These are phyloP conservation scores for Typhlichthys eigenmanni DNA, from an alignment of 2,797 vertebrate species.

Conservation along the genomic window DNA sequence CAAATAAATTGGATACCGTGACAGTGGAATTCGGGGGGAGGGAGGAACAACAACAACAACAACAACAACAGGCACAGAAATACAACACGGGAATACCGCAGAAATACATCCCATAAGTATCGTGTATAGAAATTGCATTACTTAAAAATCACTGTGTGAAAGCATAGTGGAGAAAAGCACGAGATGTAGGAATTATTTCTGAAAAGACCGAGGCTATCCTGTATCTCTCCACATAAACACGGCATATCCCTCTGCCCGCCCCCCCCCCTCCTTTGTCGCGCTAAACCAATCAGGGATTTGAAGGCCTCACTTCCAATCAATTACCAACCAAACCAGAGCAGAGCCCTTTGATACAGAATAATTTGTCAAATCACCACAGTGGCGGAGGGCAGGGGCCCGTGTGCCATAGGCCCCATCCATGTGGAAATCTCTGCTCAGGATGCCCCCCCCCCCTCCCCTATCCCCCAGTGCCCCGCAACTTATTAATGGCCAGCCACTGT, in stretches of 20 bases:
- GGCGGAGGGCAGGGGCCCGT: slow-evolving; percentile 72
- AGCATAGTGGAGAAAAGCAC: slow-evolving; percentile 22
- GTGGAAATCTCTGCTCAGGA: slow-evolving; percentile 75
- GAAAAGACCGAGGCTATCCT: slow-evolving; percentile 21
- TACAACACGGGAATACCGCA: slow-evolving; percentile 30
- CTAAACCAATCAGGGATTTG: slow-evolving; percentile 84
- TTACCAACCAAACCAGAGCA: slow-evolving; percentile 80
- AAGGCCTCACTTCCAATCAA: slow-evolving; percentile 80
- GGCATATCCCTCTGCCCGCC: neutral
- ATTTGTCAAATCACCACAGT: slow-evolving; percentile 82
- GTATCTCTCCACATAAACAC: slow-evolving; percentile 42
- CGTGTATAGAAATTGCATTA: slow-evolving; percentile 34
- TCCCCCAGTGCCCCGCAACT: slow-evolving; percentile 63
- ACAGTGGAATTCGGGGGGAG: slow-evolving; percentile 27
- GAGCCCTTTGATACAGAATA: slow-evolving; percentile 80
- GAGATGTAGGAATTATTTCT: slow-evolving; percentile 29
- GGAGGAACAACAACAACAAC: slow-evolving; percentile 17
- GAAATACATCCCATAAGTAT: slow-evolving; percentile 19
- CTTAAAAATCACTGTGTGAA: slow-evolving; percentile 50
- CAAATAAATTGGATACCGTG: slow-evolving; percentile 59
- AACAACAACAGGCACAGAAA: slow-evolving; percentile 35
- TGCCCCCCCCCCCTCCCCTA: slow-evolving; percentile 48
- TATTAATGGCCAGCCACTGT: slow-evolving; percentile 77
- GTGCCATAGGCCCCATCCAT: slow-evolving; percentile 75
- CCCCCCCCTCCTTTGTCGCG: slow-evolving; percentile 57